Percentiles rank a stretch among this genome's conserved stretches.
These are phyloP conservation scores for Callaeas wilsoni DNA, from an alignment of 2,113 vertebrate species.

Conservation along the genomic window DNA sequence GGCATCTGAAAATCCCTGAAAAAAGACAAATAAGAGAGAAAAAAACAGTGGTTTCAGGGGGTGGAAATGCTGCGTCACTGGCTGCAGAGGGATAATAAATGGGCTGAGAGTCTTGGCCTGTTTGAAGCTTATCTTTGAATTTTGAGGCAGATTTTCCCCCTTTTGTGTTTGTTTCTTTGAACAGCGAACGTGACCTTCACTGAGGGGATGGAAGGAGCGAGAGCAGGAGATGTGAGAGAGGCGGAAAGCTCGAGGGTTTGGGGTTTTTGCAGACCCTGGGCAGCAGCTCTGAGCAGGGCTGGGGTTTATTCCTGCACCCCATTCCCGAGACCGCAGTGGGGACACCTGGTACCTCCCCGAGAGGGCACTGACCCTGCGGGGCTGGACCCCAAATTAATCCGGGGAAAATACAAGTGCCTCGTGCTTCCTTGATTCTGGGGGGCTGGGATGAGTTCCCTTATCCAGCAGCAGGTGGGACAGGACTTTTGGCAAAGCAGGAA, in stretches of 20 bases:
- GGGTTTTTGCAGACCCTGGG: background rate
- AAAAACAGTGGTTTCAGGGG: background rate
- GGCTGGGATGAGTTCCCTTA: background rate
- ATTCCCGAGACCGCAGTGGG: fast-evolving
- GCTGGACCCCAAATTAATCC: background rate
- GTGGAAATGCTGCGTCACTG: conserved; percentile 4
- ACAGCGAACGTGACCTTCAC: background rate
- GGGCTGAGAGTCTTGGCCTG: conserved; percentile 17
- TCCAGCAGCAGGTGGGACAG: background rate
- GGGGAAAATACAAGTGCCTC: background rate
- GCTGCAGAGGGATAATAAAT: background rate
- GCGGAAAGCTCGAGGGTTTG: background rate
- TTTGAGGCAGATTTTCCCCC: background rate
- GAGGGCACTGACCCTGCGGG: too few species aligned
- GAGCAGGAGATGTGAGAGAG: background rate
- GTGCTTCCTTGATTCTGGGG: background rate
- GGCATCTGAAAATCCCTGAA: conserved; percentile 24
- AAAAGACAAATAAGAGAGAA: conserved; percentile 7
- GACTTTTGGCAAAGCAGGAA: background rate
- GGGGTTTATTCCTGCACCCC: background rate
- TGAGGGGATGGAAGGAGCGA: background rate
- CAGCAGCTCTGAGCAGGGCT: fast-evolving
- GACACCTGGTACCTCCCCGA: background rate
- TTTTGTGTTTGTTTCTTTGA: background rate
- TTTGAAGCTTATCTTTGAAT: conserved; percentile 27